Conservation (phyloP, 2,797 vertebrate genomes). For the Aeoliscus strigatus region DNA sequence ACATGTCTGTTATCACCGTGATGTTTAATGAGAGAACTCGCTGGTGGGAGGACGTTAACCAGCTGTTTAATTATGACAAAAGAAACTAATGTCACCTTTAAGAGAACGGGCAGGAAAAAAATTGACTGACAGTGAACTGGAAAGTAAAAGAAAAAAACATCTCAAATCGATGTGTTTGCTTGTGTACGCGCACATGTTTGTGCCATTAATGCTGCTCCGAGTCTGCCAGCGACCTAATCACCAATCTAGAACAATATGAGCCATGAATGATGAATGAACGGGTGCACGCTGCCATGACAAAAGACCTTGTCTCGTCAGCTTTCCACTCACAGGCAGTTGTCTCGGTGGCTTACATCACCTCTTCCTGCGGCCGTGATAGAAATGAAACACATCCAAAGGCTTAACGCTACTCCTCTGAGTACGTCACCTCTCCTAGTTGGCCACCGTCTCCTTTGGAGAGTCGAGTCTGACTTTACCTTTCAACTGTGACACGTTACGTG, state of each 20-base stretch:
- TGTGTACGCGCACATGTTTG: slow-evolving; percentile 22
- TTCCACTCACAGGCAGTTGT: slow-evolving; percentile 13
- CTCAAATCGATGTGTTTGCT: slow-evolving; percentile 22
- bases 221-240: too few relatives aligned
- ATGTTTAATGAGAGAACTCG: slow-evolving; percentile 53
- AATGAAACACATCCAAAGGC: too few relatives aligned
- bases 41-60: slow-evolving; percentile 33
- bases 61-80: slow-evolving; percentile 24
- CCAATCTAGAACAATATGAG: slow-evolving; percentile 39
- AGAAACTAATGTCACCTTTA: too few relatives aligned
- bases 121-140: too few relatives aligned
- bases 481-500: slow-evolving; percentile 63
- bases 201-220: slow-evolving; percentile 19
- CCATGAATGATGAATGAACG: slow-evolving; percentile 50
- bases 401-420: too few relatives aligned
- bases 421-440: too few relatives aligned
- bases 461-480: slow-evolving; percentile 51
- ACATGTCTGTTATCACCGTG: slow-evolving; percentile 38
- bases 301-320: slow-evolving; percentile 36
- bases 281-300: slow-evolving; percentile 25
- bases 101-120: too few relatives aligned
- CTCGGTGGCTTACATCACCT: slow-evolving; percentile 22
- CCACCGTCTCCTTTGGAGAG: too few relatives aligned
- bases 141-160: slow-evolving; percentile 8
- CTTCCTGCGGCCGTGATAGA: too few relatives aligned